Conservation (phyloP, 2,888 invertebrate species). For the Apamea monoglypha region DNA sequence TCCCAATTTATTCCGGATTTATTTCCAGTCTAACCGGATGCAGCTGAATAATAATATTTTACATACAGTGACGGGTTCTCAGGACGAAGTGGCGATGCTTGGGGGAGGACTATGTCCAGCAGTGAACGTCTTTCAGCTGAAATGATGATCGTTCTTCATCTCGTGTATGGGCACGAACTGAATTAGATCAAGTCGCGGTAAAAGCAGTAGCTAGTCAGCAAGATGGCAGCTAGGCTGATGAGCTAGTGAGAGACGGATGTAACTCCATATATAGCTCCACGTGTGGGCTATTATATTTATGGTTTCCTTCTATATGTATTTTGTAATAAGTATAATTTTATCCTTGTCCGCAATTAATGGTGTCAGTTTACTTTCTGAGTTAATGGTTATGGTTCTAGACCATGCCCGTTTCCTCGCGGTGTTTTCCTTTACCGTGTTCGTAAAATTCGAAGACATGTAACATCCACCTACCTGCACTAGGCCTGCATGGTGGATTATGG, state of each 20-base stretch:
- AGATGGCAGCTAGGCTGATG: not conserved
- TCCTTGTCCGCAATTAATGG: not conserved
- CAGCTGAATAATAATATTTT: no score
- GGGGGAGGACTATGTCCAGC: not conserved
- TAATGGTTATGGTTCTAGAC: no score
- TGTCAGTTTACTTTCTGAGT: not conserved
- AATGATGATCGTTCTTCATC: no score
- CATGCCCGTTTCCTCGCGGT: no score
- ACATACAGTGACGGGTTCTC: no score
- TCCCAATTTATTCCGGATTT: no score
- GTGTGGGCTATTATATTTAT: constrained; percentile 3
- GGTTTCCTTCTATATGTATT: not conserved
- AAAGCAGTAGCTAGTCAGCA: not conserved
- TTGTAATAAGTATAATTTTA: not conserved
- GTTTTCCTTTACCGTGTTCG: not conserved
- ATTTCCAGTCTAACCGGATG: not conserved
- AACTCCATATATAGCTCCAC: not conserved
- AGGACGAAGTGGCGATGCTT: not conserved
- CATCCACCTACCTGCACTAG: not conserved
- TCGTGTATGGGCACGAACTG: not conserved
- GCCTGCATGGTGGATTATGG: no score
- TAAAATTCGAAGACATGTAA: not conserved
- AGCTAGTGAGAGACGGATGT: not conserved
- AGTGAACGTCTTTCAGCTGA: no score
- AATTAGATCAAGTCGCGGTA: not conserved